phyloP scores from a whole-genome alignment of 2,113 vertebrate species.

The Nothobranchius kuhntae region DNA sequence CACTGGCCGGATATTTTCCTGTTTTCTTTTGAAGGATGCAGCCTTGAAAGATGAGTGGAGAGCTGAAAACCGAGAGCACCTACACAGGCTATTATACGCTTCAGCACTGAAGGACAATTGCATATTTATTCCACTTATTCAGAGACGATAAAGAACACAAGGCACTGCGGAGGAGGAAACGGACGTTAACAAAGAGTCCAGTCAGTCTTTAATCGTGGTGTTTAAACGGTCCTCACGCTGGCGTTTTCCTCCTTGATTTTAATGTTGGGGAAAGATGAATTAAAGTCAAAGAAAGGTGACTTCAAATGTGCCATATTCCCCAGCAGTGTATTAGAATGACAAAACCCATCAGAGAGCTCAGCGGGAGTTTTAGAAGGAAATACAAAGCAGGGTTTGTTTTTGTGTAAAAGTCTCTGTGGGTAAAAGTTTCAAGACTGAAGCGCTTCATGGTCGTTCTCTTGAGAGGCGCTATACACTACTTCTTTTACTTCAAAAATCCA shows the following conservation, averaged over 20 bases:
- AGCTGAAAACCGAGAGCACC: constrained; percentile 31
- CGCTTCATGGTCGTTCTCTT: too few species aligned
- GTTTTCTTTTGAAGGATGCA: constrained; percentile 19
- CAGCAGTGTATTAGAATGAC: not conserved
- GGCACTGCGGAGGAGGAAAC: constrained; percentile 16
- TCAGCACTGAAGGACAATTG: constrained; percentile 15
- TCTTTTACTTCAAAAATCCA: too few species aligned
- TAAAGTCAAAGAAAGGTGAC: too few species aligned
- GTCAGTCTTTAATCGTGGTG: constrained; percentile 38
- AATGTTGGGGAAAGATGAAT: too few species aligned
- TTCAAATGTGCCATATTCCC: not conserved
- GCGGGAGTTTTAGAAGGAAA: too few species aligned
- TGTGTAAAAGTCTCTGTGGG: too few species aligned
- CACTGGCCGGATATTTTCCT: constrained; percentile 4
- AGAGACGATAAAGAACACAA: constrained; percentile 36
- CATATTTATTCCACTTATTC: constrained; percentile 38
- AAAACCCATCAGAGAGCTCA: not conserved
- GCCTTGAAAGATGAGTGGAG: constrained; percentile 8
- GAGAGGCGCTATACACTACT: too few species aligned
- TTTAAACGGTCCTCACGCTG: constrained; percentile 19
- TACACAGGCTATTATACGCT: constrained; percentile 24
- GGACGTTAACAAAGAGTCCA: not conserved
- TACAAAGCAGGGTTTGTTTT: too few species aligned
- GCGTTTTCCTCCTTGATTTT: constrained; percentile 8
- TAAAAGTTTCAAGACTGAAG: too few species aligned